Base-by-base conservation (phyloP, 1,140 invertebrate species). In the Cotesia typhae region DNA sequence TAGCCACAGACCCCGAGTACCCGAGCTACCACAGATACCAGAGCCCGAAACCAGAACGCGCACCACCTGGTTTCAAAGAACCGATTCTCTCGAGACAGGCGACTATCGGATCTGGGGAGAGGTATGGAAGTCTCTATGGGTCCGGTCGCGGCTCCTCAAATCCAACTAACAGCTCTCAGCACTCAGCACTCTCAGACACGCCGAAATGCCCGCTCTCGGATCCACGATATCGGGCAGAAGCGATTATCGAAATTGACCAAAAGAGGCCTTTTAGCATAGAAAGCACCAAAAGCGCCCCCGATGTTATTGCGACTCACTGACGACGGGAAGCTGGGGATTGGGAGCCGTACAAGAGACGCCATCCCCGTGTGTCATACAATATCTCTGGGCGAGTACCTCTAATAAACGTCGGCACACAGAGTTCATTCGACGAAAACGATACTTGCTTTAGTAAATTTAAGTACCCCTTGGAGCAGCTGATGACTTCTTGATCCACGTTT, bases 301-400 rank as follows among this genome's bases (percentile, higher is more conserved):
- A 96, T 82, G 94, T 95, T 67, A 94, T 95, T 77, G 92, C 93
- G 77, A 93, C 92, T 14, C 92, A 93, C 90, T 94, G 92, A 94
- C 90, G 89, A 80, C 82, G 85, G 81, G 82, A 77, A 74, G 80
- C 76, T 77, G 84, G 82, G 82, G 84, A 89, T 81, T 90, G 89
- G 89, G 88, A 90, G 80, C 89, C 89, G 41, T 90, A 89, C 79
- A 87, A 85, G 73, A 83, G 89, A 79, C 85, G 89, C 76, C 86
- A 88, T 83, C 89, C 89, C 77, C 88, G 87, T 81, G 85, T 85
- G 63, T 35, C 28, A 71, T 36, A 53, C 55, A 73, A 51, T 61
- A 47, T 38, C 65, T 51, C 37, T 14, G 61, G 7, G n/a, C 36
- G 51, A 69, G 28, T 74, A 55, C 65, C 20, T 0, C 78, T 71